Evolutionary conservation across 2,888 invertebrate genomes (phyloP).

Genomic region (Leucophenga montana): DNA sequence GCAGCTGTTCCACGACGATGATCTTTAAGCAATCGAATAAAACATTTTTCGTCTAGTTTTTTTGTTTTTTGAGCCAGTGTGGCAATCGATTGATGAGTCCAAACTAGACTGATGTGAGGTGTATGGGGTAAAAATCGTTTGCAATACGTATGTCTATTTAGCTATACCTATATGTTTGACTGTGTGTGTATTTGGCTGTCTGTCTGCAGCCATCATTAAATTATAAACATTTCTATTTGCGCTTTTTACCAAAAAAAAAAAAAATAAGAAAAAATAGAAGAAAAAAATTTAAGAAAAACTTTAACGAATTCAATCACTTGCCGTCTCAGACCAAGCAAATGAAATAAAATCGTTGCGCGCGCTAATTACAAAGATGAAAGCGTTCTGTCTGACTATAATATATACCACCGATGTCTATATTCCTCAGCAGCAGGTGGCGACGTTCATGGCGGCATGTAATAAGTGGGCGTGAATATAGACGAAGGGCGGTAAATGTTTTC

Average conservation of each 20-base stretch:
- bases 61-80: slow-evolving; percentile 11
- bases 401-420: not conserved
- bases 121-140: slow-evolving; percentile 21
- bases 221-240: slow-evolving; percentile 31
- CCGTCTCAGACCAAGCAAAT: slow-evolving; percentile 48
- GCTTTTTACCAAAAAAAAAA: slow-evolving; percentile 41
- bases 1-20: slow-evolving; percentile 7
- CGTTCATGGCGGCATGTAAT: not conserved
- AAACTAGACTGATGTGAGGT: slow-evolving; percentile 1
- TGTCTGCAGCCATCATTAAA: slow-evolving; percentile 34
- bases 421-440: slow-evolving; percentile 18
- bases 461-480: too few species aligned
- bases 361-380: slow-evolving; percentile 60
- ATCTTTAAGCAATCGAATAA: not conserved
- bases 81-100: slow-evolving; percentile 14
- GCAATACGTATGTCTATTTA: slow-evolving; percentile 30
- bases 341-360: slow-evolving; percentile 19
- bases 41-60: too few species aligned
- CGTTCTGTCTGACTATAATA: slow-evolving; percentile 36
- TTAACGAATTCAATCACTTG: slow-evolving; percentile 56
- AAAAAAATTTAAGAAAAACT: too few species aligned
- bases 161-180: slow-evolving; percentile 17
- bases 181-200: slow-evolving; percentile 14
- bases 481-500: too few species aligned
- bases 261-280: too few species aligned